phyloP scores from a whole-genome alignment of 2,113 vertebrate genomes.

The Oryzias melastigma region DNA sequence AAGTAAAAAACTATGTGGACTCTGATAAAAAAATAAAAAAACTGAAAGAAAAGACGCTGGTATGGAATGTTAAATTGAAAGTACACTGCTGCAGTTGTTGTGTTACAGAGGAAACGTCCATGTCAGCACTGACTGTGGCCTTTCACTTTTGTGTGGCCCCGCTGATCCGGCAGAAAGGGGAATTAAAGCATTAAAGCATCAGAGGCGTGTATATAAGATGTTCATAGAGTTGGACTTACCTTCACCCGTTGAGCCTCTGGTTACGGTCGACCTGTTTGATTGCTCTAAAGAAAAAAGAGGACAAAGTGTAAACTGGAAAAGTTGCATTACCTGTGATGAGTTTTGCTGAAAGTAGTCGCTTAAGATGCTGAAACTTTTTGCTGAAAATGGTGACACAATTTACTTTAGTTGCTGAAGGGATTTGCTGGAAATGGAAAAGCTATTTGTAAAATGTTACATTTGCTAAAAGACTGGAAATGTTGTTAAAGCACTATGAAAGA shows the following conservation, averaged over 20 bases:
- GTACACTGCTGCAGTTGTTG: slow-evolving; percentile 1
- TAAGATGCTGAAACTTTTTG: too few relatives aligned
- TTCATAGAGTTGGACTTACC: slow-evolving; percentile 46
- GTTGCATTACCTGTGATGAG: too few relatives aligned
- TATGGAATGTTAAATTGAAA: slow-evolving; percentile 13
- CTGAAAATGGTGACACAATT: too few relatives aligned
- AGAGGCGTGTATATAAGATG: slow-evolving; percentile 15
- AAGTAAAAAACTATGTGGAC: slow-evolving; percentile 12
- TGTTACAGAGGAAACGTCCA: slow-evolving; percentile 16
- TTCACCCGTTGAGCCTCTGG: slow-evolving; percentile 56
- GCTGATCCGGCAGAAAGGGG: slow-evolving; percentile 53
- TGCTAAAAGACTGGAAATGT: too few relatives aligned
- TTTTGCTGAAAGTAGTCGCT: too few relatives aligned
- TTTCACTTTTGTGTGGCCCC: slow-evolving; percentile 55
- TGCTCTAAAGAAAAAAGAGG: slow-evolving; percentile 55
- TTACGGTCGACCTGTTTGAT: slow-evolving; percentile 54
- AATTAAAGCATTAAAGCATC: slow-evolving; percentile 37
- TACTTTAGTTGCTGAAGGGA: too few relatives aligned
- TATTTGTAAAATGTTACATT: too few relatives aligned
- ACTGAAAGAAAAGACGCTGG: slow-evolving; percentile 8
- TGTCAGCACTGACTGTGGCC: slow-evolving; percentile 48
- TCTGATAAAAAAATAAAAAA: slow-evolving; percentile 17
- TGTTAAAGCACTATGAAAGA: too few relatives aligned
- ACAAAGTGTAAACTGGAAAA: not conserved
- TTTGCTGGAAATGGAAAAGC: too few relatives aligned